Conservation (phyloP, 64 coral and sea anemone genomes). For the Porites lutea region DNA sequence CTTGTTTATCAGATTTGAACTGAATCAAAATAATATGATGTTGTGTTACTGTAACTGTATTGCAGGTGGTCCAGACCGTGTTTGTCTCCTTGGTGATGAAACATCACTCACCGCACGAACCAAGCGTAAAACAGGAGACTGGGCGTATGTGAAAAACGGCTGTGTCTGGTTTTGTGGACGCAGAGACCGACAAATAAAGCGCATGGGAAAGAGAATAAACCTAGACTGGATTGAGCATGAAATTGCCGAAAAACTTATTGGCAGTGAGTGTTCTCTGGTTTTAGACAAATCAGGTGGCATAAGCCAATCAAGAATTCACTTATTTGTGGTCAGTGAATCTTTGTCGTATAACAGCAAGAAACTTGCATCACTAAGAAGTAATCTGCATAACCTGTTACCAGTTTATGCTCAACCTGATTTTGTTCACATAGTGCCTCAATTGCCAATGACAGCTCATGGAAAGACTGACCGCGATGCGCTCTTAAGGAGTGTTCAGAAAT, state of each 20-base stretch:
- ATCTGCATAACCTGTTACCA: constrained; percentile 40
- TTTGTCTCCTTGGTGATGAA: constrained; percentile 84
- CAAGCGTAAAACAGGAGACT: constrained; percentile 82
- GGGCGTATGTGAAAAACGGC: constrained; percentile 66
- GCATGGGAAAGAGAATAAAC: constrained; percentile 76
- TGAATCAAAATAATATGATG: not conserved
- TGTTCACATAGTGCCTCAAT: constrained; percentile 64
- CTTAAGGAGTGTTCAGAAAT: constrained; percentile 30
- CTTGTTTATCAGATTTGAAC: too few species aligned
- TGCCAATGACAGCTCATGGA: constrained; percentile 90
- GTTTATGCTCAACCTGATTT: constrained; percentile 68
- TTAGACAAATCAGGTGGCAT: not conserved
- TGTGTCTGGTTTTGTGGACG: constrained; percentile 87
- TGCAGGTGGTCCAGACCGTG: constrained; percentile 80
- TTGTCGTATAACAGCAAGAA: not conserved
- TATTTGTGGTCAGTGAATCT: constrained; percentile 4
- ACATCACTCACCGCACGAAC: constrained; percentile 31
- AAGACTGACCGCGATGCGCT: constrained; percentile 75
- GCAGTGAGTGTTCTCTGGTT: constrained; percentile 56
- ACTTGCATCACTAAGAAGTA: not conserved
- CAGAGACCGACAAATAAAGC: constrained; percentile 84
- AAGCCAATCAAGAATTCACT: constrained; percentile 48
- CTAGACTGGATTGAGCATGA: constrained; percentile 69
- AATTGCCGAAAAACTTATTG: constrained; percentile 39
- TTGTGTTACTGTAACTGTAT: not conserved